A percentile compares a stretch with the other conserved stretches of the same genome.
These are phyloP conservation scores for Scolopax rusticola DNA, from an alignment of 2,797 vertebrate species.

Conservation along the genomic window DNA sequence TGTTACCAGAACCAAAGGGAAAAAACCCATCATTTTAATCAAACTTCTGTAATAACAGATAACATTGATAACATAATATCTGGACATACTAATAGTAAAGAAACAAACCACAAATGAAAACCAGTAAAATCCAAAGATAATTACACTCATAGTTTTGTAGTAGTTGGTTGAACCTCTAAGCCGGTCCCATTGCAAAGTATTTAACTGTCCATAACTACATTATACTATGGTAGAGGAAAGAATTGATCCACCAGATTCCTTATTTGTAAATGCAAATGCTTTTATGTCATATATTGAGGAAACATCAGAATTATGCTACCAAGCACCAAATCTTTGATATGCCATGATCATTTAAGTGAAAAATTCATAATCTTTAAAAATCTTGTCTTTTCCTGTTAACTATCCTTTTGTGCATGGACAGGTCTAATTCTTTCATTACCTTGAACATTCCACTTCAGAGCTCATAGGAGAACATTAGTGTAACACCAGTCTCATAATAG, in stretches of 20 bases:
- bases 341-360: not conserved
- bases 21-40: not conserved
- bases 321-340: not conserved
- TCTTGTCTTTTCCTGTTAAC: not conserved
- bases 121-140: not conserved
- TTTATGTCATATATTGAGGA: not conserved
- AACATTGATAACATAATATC: not conserved
- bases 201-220: not conserved
- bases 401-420: not conserved
- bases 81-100: not conserved
- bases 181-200: not conserved
- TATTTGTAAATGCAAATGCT: not conserved
- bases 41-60: not conserved
- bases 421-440: not conserved
- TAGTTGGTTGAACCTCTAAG: not conserved
- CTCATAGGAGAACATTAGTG: not conserved
- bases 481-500: not conserved
- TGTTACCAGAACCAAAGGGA: not conserved
- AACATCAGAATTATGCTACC: not conserved
- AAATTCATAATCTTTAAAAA: not conserved
- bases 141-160: not conserved
- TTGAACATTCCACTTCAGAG: not conserved
- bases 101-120: not conserved
- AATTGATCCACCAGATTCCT: not conserved
- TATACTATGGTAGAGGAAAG: not conserved